These are phyloP conservation scores for Glareola pratincola DNA, from an alignment of 2,113 vertebrate species.

Conservation along the genomic window DNA sequence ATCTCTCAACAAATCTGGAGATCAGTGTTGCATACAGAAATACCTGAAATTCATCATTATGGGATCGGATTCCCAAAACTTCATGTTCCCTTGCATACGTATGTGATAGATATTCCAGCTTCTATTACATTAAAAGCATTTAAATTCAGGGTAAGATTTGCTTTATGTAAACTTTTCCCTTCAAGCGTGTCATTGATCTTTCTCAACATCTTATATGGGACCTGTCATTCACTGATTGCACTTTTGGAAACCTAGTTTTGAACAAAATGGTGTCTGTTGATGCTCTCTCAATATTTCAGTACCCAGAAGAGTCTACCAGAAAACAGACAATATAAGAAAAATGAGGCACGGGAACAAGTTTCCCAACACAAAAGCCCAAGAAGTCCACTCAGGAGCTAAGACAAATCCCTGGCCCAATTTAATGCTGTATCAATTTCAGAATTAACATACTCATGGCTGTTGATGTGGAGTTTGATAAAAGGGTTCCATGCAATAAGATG, in stretches of 20 bases:
- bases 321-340: not conserved
- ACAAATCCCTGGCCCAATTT: not conserved
- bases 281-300: not conserved
- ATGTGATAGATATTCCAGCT: not conserved
- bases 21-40: not conserved
- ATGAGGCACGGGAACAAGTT: not conserved
- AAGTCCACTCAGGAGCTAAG: not conserved
- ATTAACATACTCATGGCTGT: not conserved
- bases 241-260: not conserved
- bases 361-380: not conserved
- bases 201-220: not conserved
- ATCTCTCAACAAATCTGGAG: not conserved
- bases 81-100: not conserved
- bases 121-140: not conserved
- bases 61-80: not conserved
- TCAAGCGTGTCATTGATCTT: not conserved
- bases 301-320: not conserved
- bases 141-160: not conserved
- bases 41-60: not conserved
- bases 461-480: not conserved
- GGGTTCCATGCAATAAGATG: not conserved
- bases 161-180: not conserved
- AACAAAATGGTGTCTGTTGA: not conserved
- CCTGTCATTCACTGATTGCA: not conserved
- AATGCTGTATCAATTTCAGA: not conserved